These are phyloP conservation scores for Turritopsis rubra DNA, from an alignment of 30 jellyfish, hydroid and myxozoan genomes.

Conservation along the genomic window DNA sequence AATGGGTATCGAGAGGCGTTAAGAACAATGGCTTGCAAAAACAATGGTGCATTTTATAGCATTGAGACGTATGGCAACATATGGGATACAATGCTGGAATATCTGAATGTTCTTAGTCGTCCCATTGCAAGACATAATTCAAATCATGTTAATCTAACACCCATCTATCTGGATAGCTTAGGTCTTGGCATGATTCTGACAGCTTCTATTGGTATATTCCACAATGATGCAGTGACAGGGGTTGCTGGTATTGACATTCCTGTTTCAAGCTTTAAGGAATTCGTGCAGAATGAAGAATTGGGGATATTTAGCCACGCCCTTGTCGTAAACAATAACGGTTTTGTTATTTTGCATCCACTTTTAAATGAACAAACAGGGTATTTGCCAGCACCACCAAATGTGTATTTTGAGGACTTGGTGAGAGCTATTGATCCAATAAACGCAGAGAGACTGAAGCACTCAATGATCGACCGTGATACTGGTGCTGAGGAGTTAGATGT, in stretches of 20 bases:
- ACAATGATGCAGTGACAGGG: constrained; percentile 16
- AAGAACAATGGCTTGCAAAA: constrained; percentile 71
- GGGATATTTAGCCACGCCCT: constrained; percentile 29
- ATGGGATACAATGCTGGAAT: constrained; percentile 39
- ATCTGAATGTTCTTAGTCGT: constrained; percentile 28
- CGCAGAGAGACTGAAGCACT: neutral
- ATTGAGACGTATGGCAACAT: constrained; percentile 42
- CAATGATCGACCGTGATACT: constrained; percentile 18
- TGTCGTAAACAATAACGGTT: constrained; percentile 30
- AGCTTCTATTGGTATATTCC: constrained; percentile 27
- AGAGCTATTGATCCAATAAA: neutral
- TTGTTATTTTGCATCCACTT: constrained; percentile 29
- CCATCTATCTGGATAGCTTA: constrained; percentile 27
- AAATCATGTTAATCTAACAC: neutral
- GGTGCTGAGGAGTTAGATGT: neutral
- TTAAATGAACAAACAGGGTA: constrained; percentile 59
- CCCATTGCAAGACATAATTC: constrained; percentile 8
- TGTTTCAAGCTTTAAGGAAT: neutral
- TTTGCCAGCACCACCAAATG: constrained; percentile 79
- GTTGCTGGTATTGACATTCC: constrained; percentile 33
- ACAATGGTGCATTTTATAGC: constrained; percentile 52
- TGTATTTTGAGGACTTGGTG: constrained; percentile 65
- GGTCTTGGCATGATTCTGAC: constrained; percentile 40
- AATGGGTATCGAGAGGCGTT: constrained; percentile 60
- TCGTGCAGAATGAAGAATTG: neutral